Percentiles rank a stretch among this genome's conserved stretches.
phyloP scores from a whole-genome alignment of 2,797 vertebrate genomes.

The Thalassophryne amazonica region DNA sequence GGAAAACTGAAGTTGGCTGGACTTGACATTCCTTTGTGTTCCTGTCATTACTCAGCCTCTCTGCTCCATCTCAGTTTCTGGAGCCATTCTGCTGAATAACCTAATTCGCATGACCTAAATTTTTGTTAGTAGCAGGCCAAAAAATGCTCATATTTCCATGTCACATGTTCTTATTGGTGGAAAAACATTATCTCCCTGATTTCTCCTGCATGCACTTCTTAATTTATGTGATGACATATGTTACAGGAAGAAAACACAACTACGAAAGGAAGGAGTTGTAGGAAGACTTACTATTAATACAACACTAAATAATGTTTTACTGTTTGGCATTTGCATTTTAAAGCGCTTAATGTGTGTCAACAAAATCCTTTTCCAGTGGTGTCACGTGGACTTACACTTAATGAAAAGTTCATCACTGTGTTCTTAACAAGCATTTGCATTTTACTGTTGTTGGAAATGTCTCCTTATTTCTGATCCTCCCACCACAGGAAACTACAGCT shows the following conservation, averaged over 20 bases:
- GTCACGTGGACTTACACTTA: conserved; percentile 16
- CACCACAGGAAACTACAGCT: conserved; percentile 91
- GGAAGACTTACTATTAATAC: conserved; percentile 1
- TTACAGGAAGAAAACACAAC: not conserved
- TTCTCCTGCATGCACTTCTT: conserved; percentile 22
- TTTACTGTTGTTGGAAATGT: conserved; percentile 14
- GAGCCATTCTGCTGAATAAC: conserved; percentile 67
- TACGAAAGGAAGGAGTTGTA: not conserved
- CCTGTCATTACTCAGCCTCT: conserved; percentile 61
- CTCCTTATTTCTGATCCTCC: conserved; percentile 27
- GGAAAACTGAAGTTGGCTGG: conserved; percentile 28
- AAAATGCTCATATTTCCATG: conserved; percentile 38
- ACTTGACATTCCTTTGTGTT: conserved; percentile 59
- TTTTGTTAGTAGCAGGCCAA: conserved; percentile 37
- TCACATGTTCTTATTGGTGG: conserved; percentile 30
- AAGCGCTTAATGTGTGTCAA: conserved; percentile 25
- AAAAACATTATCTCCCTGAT: conserved; percentile 26
- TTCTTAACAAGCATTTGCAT: conserved; percentile 4
- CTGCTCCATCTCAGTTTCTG: conserved; percentile 47
- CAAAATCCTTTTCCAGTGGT: not conserved
- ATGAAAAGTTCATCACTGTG: conserved; percentile 32
- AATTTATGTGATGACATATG: not conserved
- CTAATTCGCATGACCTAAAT: conserved; percentile 71
- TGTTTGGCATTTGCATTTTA: conserved; percentile 9
- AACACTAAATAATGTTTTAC: conserved; percentile 4